Evolutionary conservation across 2,888 invertebrate genomes (phyloP).

Genomic region (Chrysodeixis includens): DNA sequence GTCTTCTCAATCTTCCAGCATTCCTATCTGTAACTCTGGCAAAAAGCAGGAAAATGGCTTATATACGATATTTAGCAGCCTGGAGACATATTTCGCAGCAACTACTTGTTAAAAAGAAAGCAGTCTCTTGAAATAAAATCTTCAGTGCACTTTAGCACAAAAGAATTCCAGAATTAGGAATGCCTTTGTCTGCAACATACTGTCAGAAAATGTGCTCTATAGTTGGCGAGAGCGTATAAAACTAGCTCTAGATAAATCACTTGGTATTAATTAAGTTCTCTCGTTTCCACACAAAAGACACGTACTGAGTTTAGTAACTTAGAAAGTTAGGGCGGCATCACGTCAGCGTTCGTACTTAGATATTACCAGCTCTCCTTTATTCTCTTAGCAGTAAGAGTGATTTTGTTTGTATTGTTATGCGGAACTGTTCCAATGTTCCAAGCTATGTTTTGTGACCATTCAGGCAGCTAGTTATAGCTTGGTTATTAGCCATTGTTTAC

Average conservation of each 20-base stretch:
- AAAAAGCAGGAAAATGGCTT: no score
- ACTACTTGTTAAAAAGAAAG: not conserved
- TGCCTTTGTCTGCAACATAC: not conserved
- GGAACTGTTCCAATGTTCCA: not conserved
- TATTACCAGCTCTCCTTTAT: conserved; percentile 2
- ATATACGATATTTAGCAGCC: no score
- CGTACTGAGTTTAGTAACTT: conserved; percentile 5
- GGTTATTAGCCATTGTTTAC: not conserved
- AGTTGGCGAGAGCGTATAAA: not conserved
- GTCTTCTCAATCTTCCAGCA: no score
- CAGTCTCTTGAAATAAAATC: not conserved
- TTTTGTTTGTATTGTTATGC: not conserved
- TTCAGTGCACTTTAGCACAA: not conserved
- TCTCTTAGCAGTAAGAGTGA: no score
- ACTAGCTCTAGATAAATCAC: conserved; percentile 1
- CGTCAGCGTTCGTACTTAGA: not conserved
- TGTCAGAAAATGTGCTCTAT: not conserved
- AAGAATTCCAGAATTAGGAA: not conserved
- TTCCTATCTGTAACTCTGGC: no score
- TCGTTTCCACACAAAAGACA: conserved; percentile 1
- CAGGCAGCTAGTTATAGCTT: not conserved
- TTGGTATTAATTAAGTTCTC: conserved; percentile 5
- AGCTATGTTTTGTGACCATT: conserved; percentile 3
- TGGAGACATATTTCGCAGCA: not conserved
- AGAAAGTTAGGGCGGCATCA: not conserved